phyloP scores from a whole-genome alignment of 2,888 invertebrate species.

The Micoletzkya japonica region DNA sequence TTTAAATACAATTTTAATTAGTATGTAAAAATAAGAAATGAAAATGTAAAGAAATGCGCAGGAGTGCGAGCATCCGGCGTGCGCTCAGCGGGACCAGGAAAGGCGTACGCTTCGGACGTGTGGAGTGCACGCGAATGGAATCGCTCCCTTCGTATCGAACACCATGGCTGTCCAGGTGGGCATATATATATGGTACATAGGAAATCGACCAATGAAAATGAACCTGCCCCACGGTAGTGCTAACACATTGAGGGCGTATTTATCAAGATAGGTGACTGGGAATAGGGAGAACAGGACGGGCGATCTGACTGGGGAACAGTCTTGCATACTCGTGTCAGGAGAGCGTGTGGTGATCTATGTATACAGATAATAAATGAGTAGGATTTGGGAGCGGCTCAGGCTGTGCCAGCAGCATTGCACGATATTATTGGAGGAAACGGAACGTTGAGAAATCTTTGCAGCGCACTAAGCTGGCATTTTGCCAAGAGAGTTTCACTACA shows the following conservation, averaged over 20 bases:
- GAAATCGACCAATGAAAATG: neutral
- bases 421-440: no score
- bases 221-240: no score
- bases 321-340: neutral
- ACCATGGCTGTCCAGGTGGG: slow-evolving; percentile 34
- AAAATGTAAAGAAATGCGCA: slow-evolving; percentile 12
- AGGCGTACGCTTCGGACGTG: slow-evolving; percentile 35
- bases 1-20: neutral
- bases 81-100: slow-evolving; percentile 31
- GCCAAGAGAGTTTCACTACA: no score
- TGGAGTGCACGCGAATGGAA: slow-evolving; percentile 24
- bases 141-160: slow-evolving; percentile 35
- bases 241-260: no score
- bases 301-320: neutral
- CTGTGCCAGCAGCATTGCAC: no score
- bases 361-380: no score
- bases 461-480: no score
- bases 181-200: neutral
- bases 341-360: no score
- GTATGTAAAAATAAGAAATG: neutral
- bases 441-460: no score
- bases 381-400: no score
- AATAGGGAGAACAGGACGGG: neutral
- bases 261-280: neutral
- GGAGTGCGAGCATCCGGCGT: slow-evolving; percentile 50